Base-by-base conservation (phyloP, 1,140 invertebrate species). In the Stegodyphus dumicola region DNA sequence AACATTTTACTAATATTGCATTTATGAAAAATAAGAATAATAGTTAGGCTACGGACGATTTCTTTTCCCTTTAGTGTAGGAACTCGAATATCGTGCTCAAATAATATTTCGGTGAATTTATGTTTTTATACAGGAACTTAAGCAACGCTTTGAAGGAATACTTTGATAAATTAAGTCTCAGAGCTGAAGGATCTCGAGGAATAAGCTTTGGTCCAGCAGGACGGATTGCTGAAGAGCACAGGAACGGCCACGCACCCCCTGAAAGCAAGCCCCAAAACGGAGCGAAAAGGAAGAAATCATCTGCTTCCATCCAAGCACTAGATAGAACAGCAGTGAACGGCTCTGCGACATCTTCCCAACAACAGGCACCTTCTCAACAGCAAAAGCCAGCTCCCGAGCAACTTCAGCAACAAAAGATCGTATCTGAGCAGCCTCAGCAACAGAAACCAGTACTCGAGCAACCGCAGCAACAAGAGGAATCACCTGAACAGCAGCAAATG, bases 111-210 rank as follows among this genome's bases (percentile, higher is more conserved):
- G 15, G 56, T 60, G 9, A 15, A n/a, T 13, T 69, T 48, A 5
- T 79, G 10, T 7, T 18, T 53, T 17, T 78, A 56, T 60, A 33
- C 33, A 93, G 93, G 64, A 93, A 92, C 56, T 89, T 95, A 83
- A 93, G 94, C 74, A 92, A 92, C 87, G 91, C 92, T 18, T 90
- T 94, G 51, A 89, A 89, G 54, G 91, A 93, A 64, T 90, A 94
- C 88, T 92, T 94, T 81, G 92, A 88, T 65, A 87, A 88, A 75
- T 86, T 90, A 6, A 85, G 88, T 92, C 86, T 91, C 89, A 87
- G 90, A 92, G 89, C 92, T 90, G 85, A 91, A 87, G 88, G 90
- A 49, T 80, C 73, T 49, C 71, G 75, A 91, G 91, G 92, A n/a
- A 77, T 79, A 17, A 80, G 76, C 48, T 85, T 80, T 51, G 87